phyloP scores from a whole-genome alignment of 2,797 vertebrate species.

The Microchirus variegatus region DNA sequence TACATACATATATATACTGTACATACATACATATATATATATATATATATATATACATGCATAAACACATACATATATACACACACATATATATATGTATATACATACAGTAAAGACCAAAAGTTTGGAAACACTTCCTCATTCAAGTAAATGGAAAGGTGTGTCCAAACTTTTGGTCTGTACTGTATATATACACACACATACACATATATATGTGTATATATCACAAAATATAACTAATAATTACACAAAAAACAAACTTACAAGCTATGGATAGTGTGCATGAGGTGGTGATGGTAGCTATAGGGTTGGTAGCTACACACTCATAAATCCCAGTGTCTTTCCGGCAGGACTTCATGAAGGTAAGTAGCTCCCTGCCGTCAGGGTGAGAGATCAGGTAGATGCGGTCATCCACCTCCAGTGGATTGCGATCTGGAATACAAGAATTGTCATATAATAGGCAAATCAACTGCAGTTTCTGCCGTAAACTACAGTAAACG shows the following conservation, averaged over 20 bases:
- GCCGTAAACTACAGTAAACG: not conserved
- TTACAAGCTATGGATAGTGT: conserved; percentile 91
- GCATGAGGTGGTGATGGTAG: conserved; percentile 90
- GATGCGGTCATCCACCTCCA: conserved; percentile 81
- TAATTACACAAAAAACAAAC: conserved; percentile 45
- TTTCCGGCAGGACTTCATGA: conserved; percentile 81
- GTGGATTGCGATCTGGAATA: conserved; percentile 85
- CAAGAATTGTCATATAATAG: no score
- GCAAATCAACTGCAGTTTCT: not conserved
- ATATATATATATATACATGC: no score
- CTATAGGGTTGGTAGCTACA: conserved; percentile 88
- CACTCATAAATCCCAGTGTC: conserved; percentile 94
- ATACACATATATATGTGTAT: no score
- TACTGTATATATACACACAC: no score
- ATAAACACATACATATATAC: no score
- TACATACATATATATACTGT: no score
- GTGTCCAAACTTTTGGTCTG: no score
- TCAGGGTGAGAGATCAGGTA: conserved; percentile 88
- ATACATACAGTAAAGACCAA: no score
- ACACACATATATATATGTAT: no score
- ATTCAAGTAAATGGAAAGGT: no score
- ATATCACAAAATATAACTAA: not conserved
- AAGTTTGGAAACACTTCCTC: no score
- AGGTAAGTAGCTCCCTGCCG: conserved; percentile 89
- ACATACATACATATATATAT: no score